Evolutionary conservation across 2,888 invertebrate genomes (phyloP).

Genomic region (Poecilobothrus nobilitatus): DNA sequence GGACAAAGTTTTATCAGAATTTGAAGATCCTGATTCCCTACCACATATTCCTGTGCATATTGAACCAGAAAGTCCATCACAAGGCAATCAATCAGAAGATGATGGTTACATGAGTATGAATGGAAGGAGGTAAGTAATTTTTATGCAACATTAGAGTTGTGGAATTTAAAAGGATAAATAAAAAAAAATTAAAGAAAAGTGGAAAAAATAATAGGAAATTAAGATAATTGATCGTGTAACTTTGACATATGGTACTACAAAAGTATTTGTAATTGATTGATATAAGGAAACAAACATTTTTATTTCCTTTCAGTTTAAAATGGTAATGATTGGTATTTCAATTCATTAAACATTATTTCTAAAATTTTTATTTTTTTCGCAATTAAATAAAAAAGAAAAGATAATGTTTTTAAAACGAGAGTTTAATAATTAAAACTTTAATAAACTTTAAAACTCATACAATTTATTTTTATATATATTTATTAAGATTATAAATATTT

Average conservation of each 20-base stretch:
- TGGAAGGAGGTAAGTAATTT: slow-evolving; percentile 56
- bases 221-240: slow-evolving; percentile 7
- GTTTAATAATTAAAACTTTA: too few species aligned
- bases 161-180: background rate
- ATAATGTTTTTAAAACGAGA: too few species aligned
- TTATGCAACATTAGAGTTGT: background rate
- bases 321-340: too few species aligned
- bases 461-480: too few species aligned
- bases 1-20: slow-evolving; percentile 83
- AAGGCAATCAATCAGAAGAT: slow-evolving; percentile 80
- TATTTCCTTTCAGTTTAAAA: background rate
- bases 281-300: background rate
- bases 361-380: too few species aligned
- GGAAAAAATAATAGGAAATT: slow-evolving; percentile 14
- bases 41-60: slow-evolving; percentile 31
- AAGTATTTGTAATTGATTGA: background rate
- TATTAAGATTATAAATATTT: too few species aligned
- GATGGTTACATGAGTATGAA: slow-evolving; percentile 91
- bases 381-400: too few species aligned
- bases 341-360: too few species aligned
- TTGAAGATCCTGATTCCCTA: slow-evolving; percentile 59
- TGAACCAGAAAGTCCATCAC: slow-evolving; percentile 61
- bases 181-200: slow-evolving; percentile 10
- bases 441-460: too few species aligned
- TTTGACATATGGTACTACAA: background rate